A percentile compares a stretch with the other conserved stretches of the same genome.
Evolutionary conservation across 2,113 vertebrate species (phyloP).

Genomic region (Prunella himalayana): DNA sequence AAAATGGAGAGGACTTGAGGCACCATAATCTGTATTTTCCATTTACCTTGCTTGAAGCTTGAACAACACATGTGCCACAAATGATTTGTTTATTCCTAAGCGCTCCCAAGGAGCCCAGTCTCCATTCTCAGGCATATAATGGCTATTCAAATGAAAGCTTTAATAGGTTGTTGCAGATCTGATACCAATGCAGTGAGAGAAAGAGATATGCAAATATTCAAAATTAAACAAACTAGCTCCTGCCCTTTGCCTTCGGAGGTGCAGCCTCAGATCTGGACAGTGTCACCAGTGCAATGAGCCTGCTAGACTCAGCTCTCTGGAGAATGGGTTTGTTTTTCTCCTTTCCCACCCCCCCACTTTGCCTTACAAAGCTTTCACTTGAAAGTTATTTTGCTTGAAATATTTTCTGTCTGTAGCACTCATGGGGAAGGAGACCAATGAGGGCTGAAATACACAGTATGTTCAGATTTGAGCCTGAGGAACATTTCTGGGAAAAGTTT

Average conservation of each 20-base stretch:
- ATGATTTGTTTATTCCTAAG: conserved; percentile 51
- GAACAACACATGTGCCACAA: conserved; percentile 40
- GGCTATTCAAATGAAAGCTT: conserved; percentile 43
- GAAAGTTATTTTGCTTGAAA: neutral
- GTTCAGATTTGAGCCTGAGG: neutral
- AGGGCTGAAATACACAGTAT: neutral
- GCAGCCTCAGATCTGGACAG: neutral
- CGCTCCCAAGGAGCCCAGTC: neutral
- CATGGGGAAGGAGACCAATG: neutral
- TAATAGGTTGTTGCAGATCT: conserved; percentile 18
- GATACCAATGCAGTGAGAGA: neutral
- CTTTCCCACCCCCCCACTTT: neutral
- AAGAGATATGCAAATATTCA: neutral
- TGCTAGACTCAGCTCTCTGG: neutral
- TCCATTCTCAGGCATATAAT: neutral
- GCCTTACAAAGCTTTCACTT: neutral
- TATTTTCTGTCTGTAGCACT: neutral
- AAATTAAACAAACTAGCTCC: conserved; percentile 31
- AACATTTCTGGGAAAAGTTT: neutral
- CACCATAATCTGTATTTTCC: conserved; percentile 57
- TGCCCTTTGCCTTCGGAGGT: neutral
- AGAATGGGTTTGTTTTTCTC: neutral
- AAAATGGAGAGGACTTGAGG: conserved; percentile 60
- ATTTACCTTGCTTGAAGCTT: conserved; percentile 55
- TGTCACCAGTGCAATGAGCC: neutral